Conservation (phyloP, 2,113 vertebrate genomes). For the Hippolais icterina region DNA sequence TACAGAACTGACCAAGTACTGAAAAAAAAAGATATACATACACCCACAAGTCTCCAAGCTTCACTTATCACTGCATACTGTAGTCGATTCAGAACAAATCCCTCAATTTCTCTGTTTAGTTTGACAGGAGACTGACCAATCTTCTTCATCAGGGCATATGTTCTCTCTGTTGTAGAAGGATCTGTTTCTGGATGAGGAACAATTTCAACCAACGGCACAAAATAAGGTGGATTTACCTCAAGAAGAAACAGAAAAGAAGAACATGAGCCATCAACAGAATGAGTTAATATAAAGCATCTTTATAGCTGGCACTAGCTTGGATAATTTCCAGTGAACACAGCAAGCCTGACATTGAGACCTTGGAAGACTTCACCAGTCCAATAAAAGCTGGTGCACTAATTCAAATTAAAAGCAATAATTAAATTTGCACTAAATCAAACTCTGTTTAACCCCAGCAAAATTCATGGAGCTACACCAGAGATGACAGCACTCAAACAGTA, state of each 20-base stretch:
- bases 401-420: background rate
- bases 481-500: background rate
- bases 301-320: background rate
- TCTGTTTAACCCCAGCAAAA: background rate
- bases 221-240: slow-evolving; percentile 95
- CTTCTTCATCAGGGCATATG: slow-evolving; percentile 84
- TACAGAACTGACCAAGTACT: background rate
- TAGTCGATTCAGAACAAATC: slow-evolving; percentile 92
- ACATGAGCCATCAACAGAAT: background rate
- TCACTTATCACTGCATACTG: slow-evolving; percentile 93
- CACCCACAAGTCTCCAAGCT: slow-evolving; percentile 93
- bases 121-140: slow-evolving; percentile 89
- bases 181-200: slow-evolving; percentile 92
- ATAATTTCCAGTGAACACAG: background rate
- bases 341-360: background rate
- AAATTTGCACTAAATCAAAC: background rate
- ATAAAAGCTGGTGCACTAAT: background rate
- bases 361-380: background rate
- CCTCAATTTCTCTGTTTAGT: slow-evolving; percentile 86
- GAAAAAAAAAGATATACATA: slow-evolving; percentile 50
- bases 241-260: background rate
- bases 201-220: slow-evolving; percentile 91
- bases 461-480: background rate
- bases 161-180: slow-evolving; percentile 76
- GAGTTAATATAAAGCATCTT: background rate